Evolutionary conservation across 2,113 vertebrate genomes (phyloP).

Genomic region (Ahaetulla prasina): DNA sequence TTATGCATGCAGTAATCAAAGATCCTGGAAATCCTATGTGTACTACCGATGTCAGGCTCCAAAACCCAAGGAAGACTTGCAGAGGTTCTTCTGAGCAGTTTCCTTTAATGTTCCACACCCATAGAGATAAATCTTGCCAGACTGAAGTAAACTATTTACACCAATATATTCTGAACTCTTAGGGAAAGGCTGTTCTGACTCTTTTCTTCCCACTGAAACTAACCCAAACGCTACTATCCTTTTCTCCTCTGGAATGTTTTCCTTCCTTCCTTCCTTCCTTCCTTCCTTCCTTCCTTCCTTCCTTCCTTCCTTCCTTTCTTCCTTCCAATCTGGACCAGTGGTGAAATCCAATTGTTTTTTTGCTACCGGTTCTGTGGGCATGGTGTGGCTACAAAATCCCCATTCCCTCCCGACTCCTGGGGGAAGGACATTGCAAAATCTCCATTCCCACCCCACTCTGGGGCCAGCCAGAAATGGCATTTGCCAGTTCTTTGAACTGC

Average conservation of each 20-base stretch:
- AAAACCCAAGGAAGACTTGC: neutral
- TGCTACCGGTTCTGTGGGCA: no score
- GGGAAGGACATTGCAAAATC: no score
- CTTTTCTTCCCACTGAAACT: neutral
- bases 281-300: no score
- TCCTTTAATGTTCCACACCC: neutral
- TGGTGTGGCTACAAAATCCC: no score
- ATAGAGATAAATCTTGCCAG: neutral
- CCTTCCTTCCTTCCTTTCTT: no score
- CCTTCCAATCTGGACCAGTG: no score
- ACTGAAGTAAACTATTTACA: neutral
- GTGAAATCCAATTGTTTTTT: no score
- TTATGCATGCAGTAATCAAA: neutral
- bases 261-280: no score
- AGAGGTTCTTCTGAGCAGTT: neutral
- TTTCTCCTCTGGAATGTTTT: neutral
- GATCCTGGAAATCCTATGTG: neutral
- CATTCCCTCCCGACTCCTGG: no score
- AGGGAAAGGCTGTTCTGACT: neutral
- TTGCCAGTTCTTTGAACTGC: no score
- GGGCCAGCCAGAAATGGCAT: no score
- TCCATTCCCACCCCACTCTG: no score
- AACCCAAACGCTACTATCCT: neutral
- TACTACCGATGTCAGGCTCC: neutral
- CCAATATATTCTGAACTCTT: neutral